Evolutionary conservation across 2,888 invertebrate genomes (phyloP).

Genomic region (Stramonita haemastoma): DNA sequence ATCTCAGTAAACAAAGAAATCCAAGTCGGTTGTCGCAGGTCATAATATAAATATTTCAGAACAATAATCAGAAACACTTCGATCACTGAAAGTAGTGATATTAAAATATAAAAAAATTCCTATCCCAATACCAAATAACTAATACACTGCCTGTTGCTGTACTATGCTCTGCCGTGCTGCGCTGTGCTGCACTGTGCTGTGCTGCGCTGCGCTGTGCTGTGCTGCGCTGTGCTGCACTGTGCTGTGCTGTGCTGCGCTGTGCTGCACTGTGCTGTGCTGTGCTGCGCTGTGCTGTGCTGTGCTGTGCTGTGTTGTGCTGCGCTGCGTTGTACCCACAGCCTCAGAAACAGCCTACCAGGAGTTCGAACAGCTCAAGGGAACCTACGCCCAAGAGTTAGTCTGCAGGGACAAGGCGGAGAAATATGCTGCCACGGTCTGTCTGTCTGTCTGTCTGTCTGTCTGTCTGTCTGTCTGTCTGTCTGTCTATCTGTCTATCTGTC

Average conservation of each 20-base stretch:
- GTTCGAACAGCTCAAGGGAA: constrained; percentile 57
- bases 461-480: not conserved
- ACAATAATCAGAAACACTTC: no score
- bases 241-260: not conserved
- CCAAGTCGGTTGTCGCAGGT: no score
- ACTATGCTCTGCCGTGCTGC: not conserved
- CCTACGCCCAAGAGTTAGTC: constrained; percentile 56
- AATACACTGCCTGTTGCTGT: not conserved
- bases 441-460: not conserved
- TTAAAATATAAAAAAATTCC: no score
- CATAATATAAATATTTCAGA: no score
- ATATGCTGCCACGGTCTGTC: constrained; percentile 53
- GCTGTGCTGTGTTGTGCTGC: constrained; percentile 12
- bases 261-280: not conserved
- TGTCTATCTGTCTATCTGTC: not conserved
- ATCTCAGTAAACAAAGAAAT: no score
- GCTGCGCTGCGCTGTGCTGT: not conserved
- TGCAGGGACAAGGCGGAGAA: constrained; percentile 55
- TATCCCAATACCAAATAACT: no score
- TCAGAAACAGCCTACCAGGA: constrained; percentile 60
- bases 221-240: not conserved
- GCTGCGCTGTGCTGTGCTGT: constrained; percentile 25
- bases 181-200: constrained; percentile 7
- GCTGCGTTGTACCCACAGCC: constrained; percentile 44
- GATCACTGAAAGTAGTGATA: no score